Evolutionary conservation across 1,140 invertebrate genomes (phyloP), one percentile per base, ranked within the genome.

Genomic region (Trichonephila clavipes): DNA sequence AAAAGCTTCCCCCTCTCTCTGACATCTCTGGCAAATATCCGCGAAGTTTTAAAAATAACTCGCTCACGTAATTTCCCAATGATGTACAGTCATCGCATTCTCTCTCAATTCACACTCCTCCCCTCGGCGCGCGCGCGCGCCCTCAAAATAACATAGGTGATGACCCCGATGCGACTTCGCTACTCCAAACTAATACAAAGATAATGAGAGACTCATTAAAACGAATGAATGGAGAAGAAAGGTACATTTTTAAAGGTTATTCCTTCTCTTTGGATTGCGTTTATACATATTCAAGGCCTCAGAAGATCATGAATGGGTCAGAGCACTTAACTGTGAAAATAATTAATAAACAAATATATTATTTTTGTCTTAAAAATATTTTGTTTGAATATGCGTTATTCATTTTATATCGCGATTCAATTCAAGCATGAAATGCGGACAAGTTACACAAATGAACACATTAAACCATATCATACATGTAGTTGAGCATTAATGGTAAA

Each of bases 11-110:
- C n/a, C 90, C 64, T 51, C 16, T 40, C 8, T n/a, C 82, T n/a
- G 51, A 24, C 34, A 40, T 91, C 77, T 85, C 82, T 92, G 83
- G 90, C 90, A 86, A 86, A 87, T 87, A 92, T 92, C 90, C 59
- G 59, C n/a, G 21, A 40, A 19, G 90, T 61, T 92, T 92, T 92
- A 92, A 92, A 92, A 92, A 92, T 92, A 92, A 92, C 90, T 62
- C 82, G 83, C 90, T 83, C 40, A 59, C 90, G 90, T 87, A 85
- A 92, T 92, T 92, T 92, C 34, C 58, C 59, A 92, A 92, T 86
- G 90, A 87, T 82, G 90, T 51, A 86, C 77, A 82, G 69, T 77
- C 34, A 72, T 77, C 72, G 10, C 58, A 88, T 62, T 62, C 28
- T 88, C 58, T 58, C 58, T 86, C 44, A 19, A 58, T 24, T 86